These are phyloP conservation scores for Nannoperca obscura DNA, from an alignment of 2,797 vertebrate species.

Conservation along the genomic window DNA sequence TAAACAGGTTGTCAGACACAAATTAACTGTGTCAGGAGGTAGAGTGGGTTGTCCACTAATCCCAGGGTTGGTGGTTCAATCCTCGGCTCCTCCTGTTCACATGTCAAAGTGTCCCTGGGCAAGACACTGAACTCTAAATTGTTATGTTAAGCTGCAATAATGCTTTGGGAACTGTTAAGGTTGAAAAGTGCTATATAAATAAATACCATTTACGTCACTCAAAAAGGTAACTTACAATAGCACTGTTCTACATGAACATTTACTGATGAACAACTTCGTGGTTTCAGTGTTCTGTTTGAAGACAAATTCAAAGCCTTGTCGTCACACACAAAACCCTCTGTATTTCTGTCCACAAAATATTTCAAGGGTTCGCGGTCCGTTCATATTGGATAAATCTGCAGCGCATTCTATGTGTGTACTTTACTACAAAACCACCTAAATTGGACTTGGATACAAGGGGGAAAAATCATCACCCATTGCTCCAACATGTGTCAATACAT, in stretches of 20 bases:
- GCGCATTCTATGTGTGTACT: neutral
- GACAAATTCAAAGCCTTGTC: conserved; percentile 18
- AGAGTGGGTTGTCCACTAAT: too few species aligned
- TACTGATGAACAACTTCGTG: neutral
- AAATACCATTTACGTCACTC: too few species aligned
- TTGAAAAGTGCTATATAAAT: too few species aligned
- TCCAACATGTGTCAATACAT: conserved; percentile 35
- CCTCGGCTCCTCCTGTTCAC: too few species aligned
- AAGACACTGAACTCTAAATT: too few species aligned
- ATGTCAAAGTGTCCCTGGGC: too few species aligned
- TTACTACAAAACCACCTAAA: conserved; percentile 18
- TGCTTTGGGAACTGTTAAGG: too few species aligned
- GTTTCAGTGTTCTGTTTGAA: conserved; percentile 27
- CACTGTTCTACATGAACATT: conserved; percentile 1
- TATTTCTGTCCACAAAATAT: conserved; percentile 21
- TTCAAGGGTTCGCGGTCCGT: conserved; percentile 28
- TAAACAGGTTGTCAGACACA: neutral
- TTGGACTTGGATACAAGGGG: conserved; percentile 34
- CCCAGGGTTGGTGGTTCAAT: too few species aligned
- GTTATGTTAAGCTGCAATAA: too few species aligned
- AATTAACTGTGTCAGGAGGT: neutral
- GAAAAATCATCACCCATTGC: conserved; percentile 14
- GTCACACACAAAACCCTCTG: neutral
- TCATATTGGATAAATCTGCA: conserved; percentile 27
- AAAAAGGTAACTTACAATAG: neutral